Evolutionary conservation across 2,113 vertebrate species (phyloP).

Genomic region (Pyrgilauda ruficollis): DNA sequence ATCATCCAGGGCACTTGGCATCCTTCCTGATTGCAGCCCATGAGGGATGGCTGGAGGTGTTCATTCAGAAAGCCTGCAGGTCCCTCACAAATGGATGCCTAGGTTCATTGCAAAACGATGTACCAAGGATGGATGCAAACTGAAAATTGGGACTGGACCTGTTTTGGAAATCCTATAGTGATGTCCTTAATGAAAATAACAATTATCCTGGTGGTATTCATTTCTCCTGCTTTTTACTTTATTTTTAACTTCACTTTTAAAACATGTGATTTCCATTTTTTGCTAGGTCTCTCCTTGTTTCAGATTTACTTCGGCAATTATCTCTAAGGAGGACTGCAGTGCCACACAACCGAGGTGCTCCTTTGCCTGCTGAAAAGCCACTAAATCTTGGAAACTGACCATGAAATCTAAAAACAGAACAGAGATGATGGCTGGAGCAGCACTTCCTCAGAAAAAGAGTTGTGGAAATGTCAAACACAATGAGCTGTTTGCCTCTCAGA

Average conservation of each 20-base stretch:
- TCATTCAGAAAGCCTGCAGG: neutral
- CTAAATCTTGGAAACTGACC: conserved; percentile 11
- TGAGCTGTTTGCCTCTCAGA: neutral
- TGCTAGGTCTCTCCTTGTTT: neutral
- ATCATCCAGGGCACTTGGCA: neutral
- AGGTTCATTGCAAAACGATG: neutral
- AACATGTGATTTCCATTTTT: conserved; percentile 12
- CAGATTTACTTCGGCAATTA: conserved; percentile 48
- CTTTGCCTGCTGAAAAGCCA: conserved; percentile 18
- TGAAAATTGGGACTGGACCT: neutral
- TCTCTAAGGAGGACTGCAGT: conserved; percentile 21
- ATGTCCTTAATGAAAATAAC: neutral
- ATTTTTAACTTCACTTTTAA: conserved; percentile 1
- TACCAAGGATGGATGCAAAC: neutral
- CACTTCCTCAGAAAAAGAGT: neutral
- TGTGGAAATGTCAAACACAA: neutral
- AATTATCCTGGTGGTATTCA: neutral
- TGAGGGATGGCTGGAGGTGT: neutral
- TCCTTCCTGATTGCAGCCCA: neutral
- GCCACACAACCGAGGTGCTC: neutral
- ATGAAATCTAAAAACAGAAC: neutral
- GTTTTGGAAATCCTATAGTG: neutral
- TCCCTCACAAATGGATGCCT: neutral
- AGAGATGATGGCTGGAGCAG: neutral
- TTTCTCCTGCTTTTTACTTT: neutral